These are phyloP conservation scores for Edolisoma coerulescens DNA, from an alignment of 2,113 vertebrate species.

Conservation along the genomic window DNA sequence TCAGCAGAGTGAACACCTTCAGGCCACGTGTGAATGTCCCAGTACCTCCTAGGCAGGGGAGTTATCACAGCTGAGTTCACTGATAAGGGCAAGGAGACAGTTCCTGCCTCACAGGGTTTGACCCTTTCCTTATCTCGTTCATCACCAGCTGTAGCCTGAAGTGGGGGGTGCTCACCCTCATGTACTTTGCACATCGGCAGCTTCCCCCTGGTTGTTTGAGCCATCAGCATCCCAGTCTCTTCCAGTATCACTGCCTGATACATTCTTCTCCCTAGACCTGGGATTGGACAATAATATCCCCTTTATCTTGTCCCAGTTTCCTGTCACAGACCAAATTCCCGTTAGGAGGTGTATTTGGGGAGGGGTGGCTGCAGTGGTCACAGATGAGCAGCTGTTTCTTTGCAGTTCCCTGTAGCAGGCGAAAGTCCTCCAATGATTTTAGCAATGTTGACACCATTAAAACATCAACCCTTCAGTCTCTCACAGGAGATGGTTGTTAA, in stretches of 20 bases:
- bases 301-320: not conserved
- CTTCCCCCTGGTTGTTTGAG: not conserved
- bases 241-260: not conserved
- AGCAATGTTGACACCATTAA: not conserved
- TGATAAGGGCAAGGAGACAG: not conserved
- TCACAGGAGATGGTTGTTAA: not conserved
- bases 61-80: not conserved
- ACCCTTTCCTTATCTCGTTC: not conserved
- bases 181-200: not conserved
- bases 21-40: not conserved
- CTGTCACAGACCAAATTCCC: not conserved
- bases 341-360: rapidly evolving
- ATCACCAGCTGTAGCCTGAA: not conserved
- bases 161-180: not conserved
- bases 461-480: not conserved
- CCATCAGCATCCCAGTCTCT: not conserved
- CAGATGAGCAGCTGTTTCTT: not conserved
- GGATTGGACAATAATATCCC: not conserved
- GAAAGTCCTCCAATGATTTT: rapidly evolving
- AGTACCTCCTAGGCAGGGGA: rapidly evolving
- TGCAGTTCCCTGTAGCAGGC: not conserved
- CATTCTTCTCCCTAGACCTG: not conserved
- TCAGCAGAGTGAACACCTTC: not conserved
- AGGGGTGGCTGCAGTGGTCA: not conserved
- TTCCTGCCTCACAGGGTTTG: not conserved